Conservation (phyloP, 2,888 invertebrate genomes). For the Geophilus truncorum region DNA sequence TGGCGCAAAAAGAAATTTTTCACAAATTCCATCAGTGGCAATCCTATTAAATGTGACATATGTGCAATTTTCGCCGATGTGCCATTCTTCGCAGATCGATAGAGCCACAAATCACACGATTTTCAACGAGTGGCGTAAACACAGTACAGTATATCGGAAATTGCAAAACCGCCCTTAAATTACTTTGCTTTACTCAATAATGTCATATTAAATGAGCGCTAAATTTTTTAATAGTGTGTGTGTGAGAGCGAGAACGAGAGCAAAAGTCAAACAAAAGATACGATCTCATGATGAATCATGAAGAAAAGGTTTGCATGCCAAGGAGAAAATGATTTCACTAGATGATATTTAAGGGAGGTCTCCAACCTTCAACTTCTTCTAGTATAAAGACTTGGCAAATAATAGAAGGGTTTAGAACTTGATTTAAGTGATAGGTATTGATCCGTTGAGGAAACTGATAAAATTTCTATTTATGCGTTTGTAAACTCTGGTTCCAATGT, state of each 20-base stretch:
- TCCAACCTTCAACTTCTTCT: not conserved
- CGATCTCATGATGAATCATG: not conserved
- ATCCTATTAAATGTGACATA: not conserved
- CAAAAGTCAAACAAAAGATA: constrained; percentile 5
- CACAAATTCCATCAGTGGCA: constrained; percentile 1
- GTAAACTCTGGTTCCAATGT: no score
- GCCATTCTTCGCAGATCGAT: not conserved
- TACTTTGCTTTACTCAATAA: not conserved
- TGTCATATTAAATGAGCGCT: not conserved
- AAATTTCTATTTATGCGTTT: not conserved
- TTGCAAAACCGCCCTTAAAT: not conserved
- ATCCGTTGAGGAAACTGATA: not conserved
- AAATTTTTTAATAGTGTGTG: not conserved
- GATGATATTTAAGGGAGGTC: not conserved
- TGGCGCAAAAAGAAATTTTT: not conserved
- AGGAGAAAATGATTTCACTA: not conserved
- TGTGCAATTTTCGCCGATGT: constrained; percentile 6
- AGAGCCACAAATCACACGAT: not conserved
- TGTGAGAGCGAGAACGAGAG: not conserved
- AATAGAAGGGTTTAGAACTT: not conserved
- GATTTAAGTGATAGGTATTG: not conserved
- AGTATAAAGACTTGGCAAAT: not conserved
- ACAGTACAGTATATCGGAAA: not conserved
- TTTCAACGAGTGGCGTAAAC: constrained; percentile 1
- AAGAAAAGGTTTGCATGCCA: not conserved